These are phyloP conservation scores for Sinopyrophorus schimmeli DNA, from an alignment of 2,888 invertebrate genomes.

Conservation along the genomic window DNA sequence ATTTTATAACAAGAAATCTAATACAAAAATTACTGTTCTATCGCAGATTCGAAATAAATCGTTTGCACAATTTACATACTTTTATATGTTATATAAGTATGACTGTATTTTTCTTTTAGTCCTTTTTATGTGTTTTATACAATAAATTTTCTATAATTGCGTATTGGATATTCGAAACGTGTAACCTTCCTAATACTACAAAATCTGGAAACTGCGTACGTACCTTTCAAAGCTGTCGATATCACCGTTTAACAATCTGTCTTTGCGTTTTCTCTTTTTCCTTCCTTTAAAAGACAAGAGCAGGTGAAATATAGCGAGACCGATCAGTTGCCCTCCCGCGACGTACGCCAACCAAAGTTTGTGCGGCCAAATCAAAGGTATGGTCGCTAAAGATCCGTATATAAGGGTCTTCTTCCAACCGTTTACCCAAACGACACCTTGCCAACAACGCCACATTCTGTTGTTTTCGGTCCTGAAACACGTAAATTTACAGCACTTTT, in stretches of 20 bases:
- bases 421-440: constrained; percentile 47
- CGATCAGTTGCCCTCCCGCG: constrained; percentile 55
- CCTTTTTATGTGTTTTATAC: too few relatives aligned
- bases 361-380: constrained; percentile 51
- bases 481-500: constrained; percentile 13
- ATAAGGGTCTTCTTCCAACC: constrained; percentile 52
- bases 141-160: too few relatives aligned
- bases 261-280: constrained; percentile 45
- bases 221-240: constrained; percentile 54
- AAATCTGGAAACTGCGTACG: not conserved
- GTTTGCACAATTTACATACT: too few relatives aligned
- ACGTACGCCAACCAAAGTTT: constrained; percentile 60
- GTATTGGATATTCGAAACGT: constrained; percentile 14
- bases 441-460: constrained; percentile 50
- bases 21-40: too few relatives aligned
- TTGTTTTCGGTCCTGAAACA: constrained; percentile 48
- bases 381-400: constrained; percentile 49
- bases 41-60: too few relatives aligned
- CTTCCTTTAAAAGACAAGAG: constrained; percentile 47
- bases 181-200: not conserved
- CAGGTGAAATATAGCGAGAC: constrained; percentile 56
- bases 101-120: too few relatives aligned
- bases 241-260: constrained; percentile 48
- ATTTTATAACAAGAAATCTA: too few relatives aligned
- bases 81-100: too few relatives aligned